These are phyloP conservation scores for Aethes cnicana DNA, from an alignment of 2,888 invertebrate genomes.

Conservation along the genomic window DNA sequence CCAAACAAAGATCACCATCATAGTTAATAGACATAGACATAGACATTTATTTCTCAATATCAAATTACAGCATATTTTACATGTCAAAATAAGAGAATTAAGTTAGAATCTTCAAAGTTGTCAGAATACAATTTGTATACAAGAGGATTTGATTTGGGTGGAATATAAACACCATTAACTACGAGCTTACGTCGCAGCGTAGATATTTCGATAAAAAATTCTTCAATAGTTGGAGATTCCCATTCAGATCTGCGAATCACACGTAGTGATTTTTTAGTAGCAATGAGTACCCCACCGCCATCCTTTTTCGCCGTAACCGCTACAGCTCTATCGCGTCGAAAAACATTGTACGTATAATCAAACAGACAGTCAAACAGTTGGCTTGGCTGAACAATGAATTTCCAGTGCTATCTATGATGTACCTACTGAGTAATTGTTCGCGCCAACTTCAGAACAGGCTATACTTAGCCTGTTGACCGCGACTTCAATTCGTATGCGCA, in stretches of 20 bases:
- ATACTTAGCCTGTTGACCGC: too few relatives aligned
- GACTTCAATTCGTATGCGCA: too few relatives aligned
- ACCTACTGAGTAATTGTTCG: too few relatives aligned
- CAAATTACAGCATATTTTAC: too few relatives aligned
- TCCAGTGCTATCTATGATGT: too few relatives aligned
- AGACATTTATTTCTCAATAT: too few relatives aligned
- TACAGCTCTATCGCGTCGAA: constrained; percentile 16
- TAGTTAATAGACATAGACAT: too few relatives aligned
- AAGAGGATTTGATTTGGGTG: not conserved
- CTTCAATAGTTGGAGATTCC: constrained; percentile 1
- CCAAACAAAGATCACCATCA: not conserved
- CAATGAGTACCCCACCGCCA: constrained; percentile 23
- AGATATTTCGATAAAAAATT: not conserved
- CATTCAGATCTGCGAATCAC: not conserved
- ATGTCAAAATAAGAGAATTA: too few relatives aligned
- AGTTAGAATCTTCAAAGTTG: constrained; percentile 3
- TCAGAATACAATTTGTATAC: not conserved
- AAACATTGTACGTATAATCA: constrained; percentile 21
- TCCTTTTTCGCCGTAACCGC: constrained; percentile 11
- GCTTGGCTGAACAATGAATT: too few relatives aligned
- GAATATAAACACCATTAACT: constrained; percentile 6
- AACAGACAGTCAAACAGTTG: too few relatives aligned
- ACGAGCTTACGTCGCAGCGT: not conserved
- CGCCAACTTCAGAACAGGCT: too few relatives aligned
- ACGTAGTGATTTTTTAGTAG: not conserved